Evolutionary conservation across 2,113 vertebrate species (phyloP), one percentile per base, ranked within the genome.

Genomic region (Scolopax mira): DNA sequence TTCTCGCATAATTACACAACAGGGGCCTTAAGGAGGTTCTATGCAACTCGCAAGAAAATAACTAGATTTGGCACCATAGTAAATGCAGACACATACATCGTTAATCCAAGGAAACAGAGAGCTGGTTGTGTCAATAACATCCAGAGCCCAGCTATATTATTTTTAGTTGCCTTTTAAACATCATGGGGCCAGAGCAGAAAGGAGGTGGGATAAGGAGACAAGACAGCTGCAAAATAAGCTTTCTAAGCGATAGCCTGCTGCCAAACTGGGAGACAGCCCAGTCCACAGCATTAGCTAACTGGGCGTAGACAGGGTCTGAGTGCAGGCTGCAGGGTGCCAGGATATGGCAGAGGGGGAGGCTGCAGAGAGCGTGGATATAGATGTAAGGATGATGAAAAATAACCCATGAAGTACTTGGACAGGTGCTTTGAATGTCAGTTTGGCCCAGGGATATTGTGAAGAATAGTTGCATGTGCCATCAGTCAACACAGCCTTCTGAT

Each of bases 321-420:
- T 2, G 37, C 15, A 30, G 57, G 35, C 58, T 39, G 48, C 28
- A 8, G 35, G 28, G 28, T 48, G 48, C 65, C 71, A 46, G 70
- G 57, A 25, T 19, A 2, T 23, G 37, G 24, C 27, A 17, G 49
- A 44, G 55, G 13, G 15, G 25, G 11, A 74, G 54, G 30, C 42
- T 57, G 48, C 24, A 39, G n/a, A n/a, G 19, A 42, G 2, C 0
- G 0, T 1, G 2, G 62, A 15, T 21, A 10, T 9, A 19, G 18
- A 37, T 1, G 0, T 24, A 37, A 55, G 55, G 14, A 15, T 8
- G 46, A 17, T 72, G 55, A 37, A 25, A 62, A 80, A 49, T 30
- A 49, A 17, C 16, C 33, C 16, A 10, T 31, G 70, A 39, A 48
- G 7, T 25, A 17, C 85, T 51, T 13, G 65, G 41, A 25, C 30